These are phyloP conservation scores for Aspidapion aeneum DNA, from an alignment of 2,888 invertebrate genomes.

Conservation along the genomic window DNA sequence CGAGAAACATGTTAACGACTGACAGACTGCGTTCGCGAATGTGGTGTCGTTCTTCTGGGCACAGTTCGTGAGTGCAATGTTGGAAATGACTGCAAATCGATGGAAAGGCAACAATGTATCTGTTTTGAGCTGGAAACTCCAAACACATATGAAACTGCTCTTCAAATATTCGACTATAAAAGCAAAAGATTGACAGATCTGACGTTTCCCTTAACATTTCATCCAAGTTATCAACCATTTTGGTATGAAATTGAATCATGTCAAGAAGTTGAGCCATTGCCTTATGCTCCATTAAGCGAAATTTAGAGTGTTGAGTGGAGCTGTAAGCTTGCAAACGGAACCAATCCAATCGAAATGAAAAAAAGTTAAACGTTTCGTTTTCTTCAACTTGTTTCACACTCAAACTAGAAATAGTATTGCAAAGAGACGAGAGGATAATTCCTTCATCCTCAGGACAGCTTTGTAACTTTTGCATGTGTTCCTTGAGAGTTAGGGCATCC, in stretches of 20 bases:
- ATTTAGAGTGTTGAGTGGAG: constrained; percentile 76
- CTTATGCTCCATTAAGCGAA: constrained; percentile 77
- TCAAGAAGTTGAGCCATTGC: constrained; percentile 91
- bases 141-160: constrained; percentile 98
- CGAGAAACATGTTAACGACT: constrained; percentile 95
- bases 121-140: constrained; percentile 97
- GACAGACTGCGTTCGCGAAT: constrained; percentile 93
- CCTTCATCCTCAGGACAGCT: constrained; percentile 94
- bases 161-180: constrained; percentile 95
- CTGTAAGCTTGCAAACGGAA: constrained; percentile 93
- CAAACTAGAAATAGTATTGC: constrained; percentile 80
- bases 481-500: constrained; percentile 89
- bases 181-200: constrained; percentile 96
- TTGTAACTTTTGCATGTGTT: constrained; percentile 76
- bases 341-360: constrained; percentile 92
- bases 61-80: constrained; percentile 95
- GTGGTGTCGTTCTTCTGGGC: constrained; percentile 97
- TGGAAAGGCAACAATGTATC: constrained; percentile 97
- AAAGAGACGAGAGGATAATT: constrained; percentile 87
- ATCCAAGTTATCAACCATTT: constrained; percentile 97
- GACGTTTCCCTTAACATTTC: constrained; percentile 96
- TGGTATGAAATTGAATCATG: constrained; percentile 93
- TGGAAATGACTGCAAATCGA: constrained; percentile 97
- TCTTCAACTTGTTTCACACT: constrained; percentile 95
- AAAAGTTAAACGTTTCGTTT: constrained; percentile 93